Percentiles rank a stretch among this genome's conserved stretches.
These are phyloP conservation scores for Helicoverpa zea DNA, from an alignment of 1,140 invertebrate genomes.

Conservation along the genomic window DNA sequence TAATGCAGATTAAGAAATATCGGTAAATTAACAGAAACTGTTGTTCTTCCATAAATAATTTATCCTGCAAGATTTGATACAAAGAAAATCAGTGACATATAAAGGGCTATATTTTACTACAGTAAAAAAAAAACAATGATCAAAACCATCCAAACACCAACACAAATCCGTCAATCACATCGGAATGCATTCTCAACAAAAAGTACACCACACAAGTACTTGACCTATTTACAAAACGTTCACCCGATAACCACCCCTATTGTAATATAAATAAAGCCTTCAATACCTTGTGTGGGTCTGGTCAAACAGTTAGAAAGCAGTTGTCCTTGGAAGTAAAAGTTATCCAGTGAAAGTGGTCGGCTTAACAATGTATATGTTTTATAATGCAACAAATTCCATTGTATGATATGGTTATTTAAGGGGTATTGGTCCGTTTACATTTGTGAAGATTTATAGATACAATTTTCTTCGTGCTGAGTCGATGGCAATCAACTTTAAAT, in stretches of 20 bases:
- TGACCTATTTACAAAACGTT: constrained; percentile 16
- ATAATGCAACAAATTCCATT: constrained; percentile 26
- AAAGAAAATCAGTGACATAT: too few species aligned
- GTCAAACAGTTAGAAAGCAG: constrained; percentile 62
- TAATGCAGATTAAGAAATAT: too few species aligned
- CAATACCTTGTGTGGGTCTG: constrained; percentile 19
- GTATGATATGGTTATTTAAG: background rate
- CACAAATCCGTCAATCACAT: constrained; percentile 26
- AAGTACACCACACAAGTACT: constrained; percentile 8
- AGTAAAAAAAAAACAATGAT: background rate
- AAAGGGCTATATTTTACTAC: background rate
- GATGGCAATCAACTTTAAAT: too few species aligned
- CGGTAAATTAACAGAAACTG: too few species aligned
- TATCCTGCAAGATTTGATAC: too few species aligned
- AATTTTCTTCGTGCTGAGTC: too few species aligned
- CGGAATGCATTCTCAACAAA: constrained; percentile 22
- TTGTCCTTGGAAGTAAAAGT: constrained; percentile 68
- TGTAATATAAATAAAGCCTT: background rate
- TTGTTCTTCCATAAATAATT: too few species aligned
- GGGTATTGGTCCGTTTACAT: background rate
- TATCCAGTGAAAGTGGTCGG: constrained; percentile 59
- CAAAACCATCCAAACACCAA: constrained; percentile 1
- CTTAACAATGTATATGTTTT: constrained; percentile 41
- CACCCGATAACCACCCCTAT: constrained; percentile 12
- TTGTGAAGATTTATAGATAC: too few species aligned